Conservation (phyloP, 1,140 invertebrate genomes). For the Dreissena polymorpha region DNA sequence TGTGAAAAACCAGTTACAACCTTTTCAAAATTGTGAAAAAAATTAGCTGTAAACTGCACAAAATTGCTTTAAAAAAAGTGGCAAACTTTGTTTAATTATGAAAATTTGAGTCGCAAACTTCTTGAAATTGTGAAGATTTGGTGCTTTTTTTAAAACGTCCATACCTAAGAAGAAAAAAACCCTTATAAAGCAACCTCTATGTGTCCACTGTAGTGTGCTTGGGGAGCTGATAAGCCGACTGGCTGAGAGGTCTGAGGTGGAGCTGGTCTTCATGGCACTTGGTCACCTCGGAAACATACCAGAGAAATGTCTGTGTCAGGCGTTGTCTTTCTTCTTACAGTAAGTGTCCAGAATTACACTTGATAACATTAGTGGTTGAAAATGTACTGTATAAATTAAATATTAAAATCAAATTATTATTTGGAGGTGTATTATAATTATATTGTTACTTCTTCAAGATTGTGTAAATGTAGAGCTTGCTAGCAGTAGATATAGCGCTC, state of each 20-base stretch:
- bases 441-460: neutral
- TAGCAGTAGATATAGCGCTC: neutral
- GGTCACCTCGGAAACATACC: constrained; percentile 20
- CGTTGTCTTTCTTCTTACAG: constrained; percentile 44
- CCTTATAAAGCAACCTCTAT: too few species aligned
- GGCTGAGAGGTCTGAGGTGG: constrained; percentile 20
- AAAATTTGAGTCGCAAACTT: too few species aligned
- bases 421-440: neutral
- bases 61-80: too few species aligned
- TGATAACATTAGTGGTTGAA: neutral
- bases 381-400: neutral
- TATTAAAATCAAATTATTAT: neutral
- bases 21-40: too few species aligned
- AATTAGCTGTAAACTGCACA: too few species aligned
- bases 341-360: constrained; percentile 17
- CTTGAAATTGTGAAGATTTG: too few species aligned
- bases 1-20: too few species aligned
- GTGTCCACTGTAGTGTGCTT: constrained; percentile 27
- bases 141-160: too few species aligned
- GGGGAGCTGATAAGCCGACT: constrained; percentile 14
- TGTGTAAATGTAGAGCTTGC: neutral
- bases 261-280: neutral
- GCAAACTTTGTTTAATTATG: too few species aligned
- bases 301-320: constrained; percentile 35
- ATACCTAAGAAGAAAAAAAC: too few species aligned